Conservation (phyloP, 2,113 vertebrate genomes). For the Tautogolabrus adspersus region DNA sequence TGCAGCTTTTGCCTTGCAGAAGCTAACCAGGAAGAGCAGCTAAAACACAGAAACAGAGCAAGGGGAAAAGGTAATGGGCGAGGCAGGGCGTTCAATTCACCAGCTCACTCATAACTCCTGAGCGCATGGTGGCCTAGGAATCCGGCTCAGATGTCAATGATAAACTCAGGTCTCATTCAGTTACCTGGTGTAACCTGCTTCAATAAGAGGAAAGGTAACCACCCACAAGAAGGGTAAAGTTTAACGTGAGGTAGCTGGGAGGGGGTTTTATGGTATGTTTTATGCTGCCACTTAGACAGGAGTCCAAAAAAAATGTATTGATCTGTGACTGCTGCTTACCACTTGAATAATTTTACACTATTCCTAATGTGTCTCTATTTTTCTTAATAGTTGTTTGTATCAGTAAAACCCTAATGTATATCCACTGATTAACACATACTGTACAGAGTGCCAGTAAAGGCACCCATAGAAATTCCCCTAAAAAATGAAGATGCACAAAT, state of each 20-base stretch:
- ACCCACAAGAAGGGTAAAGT: constrained; percentile 67
- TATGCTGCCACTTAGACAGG: background rate
- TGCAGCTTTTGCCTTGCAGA: constrained; percentile 63
- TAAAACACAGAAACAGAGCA: constrained; percentile 69
- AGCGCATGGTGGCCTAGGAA: constrained; percentile 56
- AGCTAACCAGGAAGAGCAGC: constrained; percentile 77
- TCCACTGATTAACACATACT: background rate
- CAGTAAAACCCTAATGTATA: background rate
- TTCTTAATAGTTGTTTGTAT: background rate
- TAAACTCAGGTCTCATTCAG: constrained; percentile 68
- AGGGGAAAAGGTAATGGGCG: constrained; percentile 78
- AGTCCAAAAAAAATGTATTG: background rate
- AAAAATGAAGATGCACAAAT: no score
- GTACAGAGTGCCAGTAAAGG: background rate
- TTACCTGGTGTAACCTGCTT: constrained; percentile 70
- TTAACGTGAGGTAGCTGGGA: constrained; percentile 53
- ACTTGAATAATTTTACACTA: background rate
- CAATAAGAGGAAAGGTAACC: constrained; percentile 60
- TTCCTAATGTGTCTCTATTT: constrained; percentile 17
- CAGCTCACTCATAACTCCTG: constrained; percentile 60
- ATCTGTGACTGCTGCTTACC: background rate
- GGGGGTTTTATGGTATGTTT: constrained; percentile 47
- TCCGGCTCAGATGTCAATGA: constrained; percentile 77
- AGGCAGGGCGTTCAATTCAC: constrained; percentile 71
- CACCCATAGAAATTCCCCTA: no score